phyloP scores from a whole-genome alignment of 2,113 vertebrate species.

The Axis porcinus region DNA sequence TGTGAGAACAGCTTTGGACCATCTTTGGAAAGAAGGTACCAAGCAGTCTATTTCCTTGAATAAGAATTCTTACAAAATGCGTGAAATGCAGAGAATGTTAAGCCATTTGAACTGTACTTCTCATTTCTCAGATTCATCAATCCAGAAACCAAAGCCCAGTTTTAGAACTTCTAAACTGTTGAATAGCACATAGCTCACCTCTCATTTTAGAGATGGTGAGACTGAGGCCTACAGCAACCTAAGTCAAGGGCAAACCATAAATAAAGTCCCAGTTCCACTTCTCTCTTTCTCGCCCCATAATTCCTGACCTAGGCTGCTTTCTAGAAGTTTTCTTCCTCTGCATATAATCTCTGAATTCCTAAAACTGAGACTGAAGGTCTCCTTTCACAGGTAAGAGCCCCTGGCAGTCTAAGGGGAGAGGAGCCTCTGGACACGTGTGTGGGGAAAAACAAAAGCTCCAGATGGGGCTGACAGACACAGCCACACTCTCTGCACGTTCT shows the following conservation, averaged over 20 bases:
- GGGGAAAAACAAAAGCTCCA: neutral
- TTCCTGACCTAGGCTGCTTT: neutral
- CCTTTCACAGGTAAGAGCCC: neutral
- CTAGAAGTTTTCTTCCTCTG: neutral
- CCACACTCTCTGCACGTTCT: fast-evolving
- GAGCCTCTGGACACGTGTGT: neutral
- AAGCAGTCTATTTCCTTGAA: neutral
- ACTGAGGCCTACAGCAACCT: neutral
- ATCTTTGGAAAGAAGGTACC: neutral
- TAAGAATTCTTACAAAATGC: neutral
- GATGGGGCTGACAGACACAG: neutral
- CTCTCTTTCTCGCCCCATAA: neutral
- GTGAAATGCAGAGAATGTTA: neutral
- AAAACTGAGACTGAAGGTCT: neutral
- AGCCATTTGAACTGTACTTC: conserved; percentile 31
- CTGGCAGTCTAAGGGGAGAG: neutral
- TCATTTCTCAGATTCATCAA: conserved; percentile 21
- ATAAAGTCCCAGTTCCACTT: neutral
- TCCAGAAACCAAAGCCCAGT: neutral
- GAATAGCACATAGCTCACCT: neutral
- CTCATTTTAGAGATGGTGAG: neutral
- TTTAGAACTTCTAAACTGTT: neutral
- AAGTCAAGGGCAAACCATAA: neutral
- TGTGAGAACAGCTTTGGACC: neutral
- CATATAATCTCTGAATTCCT: neutral